These are phyloP conservation scores for Tipula vernalis DNA, from an alignment of 2,888 invertebrate genomes.

Conservation along the genomic window DNA sequence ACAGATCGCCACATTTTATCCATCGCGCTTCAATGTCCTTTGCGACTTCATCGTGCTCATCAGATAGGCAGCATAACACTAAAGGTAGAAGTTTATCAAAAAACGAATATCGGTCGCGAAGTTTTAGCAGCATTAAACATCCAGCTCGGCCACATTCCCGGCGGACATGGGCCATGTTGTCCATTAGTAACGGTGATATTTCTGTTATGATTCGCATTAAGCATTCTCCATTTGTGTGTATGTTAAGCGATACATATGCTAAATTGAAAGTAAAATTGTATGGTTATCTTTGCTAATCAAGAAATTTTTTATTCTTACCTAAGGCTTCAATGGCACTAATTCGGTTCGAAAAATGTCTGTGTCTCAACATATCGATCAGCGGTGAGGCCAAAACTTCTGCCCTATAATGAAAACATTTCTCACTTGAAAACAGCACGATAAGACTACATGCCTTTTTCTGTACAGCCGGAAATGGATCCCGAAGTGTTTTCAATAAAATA, in stretches of 20 bases:
- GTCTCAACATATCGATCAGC: constrained; percentile 55
- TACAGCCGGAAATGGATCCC: constrained; percentile 69
- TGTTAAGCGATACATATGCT: constrained; percentile 50
- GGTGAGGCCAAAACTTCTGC: constrained; percentile 64
- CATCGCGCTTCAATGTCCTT: constrained; percentile 50
- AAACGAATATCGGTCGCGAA: constrained; percentile 79
- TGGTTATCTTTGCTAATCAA: neutral
- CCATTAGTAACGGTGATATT: constrained; percentile 80
- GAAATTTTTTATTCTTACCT: constrained; percentile 34
- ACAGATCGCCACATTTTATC: constrained; percentile 62
- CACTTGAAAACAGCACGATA: constrained; percentile 49
- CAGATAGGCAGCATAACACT: constrained; percentile 70
- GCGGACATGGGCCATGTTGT: constrained; percentile 66
- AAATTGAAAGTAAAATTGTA: constrained; percentile 25
- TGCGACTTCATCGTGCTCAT: constrained; percentile 63
- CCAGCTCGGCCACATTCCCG: constrained; percentile 63
- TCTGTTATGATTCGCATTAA: constrained; percentile 62
- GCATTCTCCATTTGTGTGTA: constrained; percentile 51
- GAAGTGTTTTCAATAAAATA: constrained; percentile 57
- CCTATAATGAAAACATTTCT: constrained; percentile 61
- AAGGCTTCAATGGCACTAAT: constrained; percentile 61
- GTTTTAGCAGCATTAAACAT: constrained; percentile 61
- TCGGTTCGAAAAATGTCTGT: constrained; percentile 74
- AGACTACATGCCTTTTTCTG: constrained; percentile 66
- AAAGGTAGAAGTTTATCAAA: constrained; percentile 77